These are phyloP conservation scores for Tichodroma muraria DNA, from an alignment of 2,113 vertebrate genomes.

Conservation along the genomic window DNA sequence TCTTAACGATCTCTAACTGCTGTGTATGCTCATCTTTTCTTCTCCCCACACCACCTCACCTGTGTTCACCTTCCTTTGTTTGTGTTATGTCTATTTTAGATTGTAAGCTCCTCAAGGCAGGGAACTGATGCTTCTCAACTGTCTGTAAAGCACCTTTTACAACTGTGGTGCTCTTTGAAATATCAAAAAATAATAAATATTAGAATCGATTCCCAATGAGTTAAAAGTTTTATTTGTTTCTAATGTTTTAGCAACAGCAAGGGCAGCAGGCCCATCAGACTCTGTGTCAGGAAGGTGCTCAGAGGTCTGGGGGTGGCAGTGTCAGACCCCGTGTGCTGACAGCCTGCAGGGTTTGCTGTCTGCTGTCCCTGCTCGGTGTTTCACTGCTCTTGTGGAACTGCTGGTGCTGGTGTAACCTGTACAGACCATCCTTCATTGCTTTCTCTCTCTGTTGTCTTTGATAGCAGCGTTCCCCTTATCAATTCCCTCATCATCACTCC, in stretches of 20 bases:
- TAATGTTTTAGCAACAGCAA: conserved; percentile 7
- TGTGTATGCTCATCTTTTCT: conserved; percentile 27
- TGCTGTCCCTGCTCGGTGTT: neutral
- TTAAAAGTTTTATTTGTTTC: conserved; percentile 59
- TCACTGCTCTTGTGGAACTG: conserved; percentile 10
- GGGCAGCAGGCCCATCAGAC: neutral
- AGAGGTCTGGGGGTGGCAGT: conserved; percentile 16
- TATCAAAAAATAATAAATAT: conserved; percentile 56
- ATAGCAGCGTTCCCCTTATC: conserved; percentile 77
- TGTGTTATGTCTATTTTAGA: conserved; percentile 47
- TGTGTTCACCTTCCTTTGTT: conserved; percentile 22
- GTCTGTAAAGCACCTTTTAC: conserved; percentile 56
- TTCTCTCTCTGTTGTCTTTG: conserved; percentile 69
- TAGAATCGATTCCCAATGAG: conserved; percentile 44
- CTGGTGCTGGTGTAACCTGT: neutral
- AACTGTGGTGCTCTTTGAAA: conserved; percentile 53
- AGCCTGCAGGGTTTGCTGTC: conserved; percentile 24
- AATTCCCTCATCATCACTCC: conserved; percentile 75
- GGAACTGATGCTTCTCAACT: conserved; percentile 48
- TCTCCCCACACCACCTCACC: conserved; percentile 27
- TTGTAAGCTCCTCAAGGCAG: conserved; percentile 64
- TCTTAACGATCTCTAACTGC: neutral
- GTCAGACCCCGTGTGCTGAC: neutral
- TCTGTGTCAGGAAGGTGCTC: conserved; percentile 2
- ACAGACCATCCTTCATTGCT: conserved; percentile 50